These are phyloP conservation scores for Emydoidea blandingii DNA, from an alignment of 2,797 vertebrate species.

Conservation along the genomic window DNA sequence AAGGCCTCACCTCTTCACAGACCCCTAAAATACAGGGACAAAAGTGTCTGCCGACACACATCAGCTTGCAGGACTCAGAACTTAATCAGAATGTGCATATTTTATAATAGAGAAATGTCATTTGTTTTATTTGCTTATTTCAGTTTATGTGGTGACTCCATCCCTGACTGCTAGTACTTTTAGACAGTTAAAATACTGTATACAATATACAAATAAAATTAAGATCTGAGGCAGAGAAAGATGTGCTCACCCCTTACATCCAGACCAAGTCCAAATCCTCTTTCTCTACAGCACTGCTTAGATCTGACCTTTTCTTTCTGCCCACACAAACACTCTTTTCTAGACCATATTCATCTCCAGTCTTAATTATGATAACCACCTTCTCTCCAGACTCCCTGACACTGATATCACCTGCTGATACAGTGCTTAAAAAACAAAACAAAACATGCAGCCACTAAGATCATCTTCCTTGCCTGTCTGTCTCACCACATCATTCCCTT, in stretches of 20 bases:
- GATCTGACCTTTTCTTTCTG: accelerated
- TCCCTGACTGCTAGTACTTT: neutral
- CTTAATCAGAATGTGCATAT: neutral
- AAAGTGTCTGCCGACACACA: neutral
- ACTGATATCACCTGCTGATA: accelerated
- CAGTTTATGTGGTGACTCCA: neutral
- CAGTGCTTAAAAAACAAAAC: neutral
- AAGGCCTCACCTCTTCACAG: neutral
- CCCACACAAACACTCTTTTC: neutral
- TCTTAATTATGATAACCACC: neutral
- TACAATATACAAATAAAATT: neutral
- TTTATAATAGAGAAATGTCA: neutral
- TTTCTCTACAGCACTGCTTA: accelerated
- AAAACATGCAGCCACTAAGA: accelerated
- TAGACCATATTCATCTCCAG: neutral
- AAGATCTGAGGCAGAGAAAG: accelerated
- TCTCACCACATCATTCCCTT: neutral
- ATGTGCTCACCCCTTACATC: neutral
- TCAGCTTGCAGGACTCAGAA: neutral
- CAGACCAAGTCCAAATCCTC: neutral
- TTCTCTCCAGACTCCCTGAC: neutral
- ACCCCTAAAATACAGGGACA: neutral
- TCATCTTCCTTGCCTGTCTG: neutral
- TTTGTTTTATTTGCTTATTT: neutral
- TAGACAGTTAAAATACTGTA: accelerated